Evolutionary conservation across 2,797 vertebrate genomes (phyloP).

Genomic region (Schizothorax lantsangensis): DNA sequence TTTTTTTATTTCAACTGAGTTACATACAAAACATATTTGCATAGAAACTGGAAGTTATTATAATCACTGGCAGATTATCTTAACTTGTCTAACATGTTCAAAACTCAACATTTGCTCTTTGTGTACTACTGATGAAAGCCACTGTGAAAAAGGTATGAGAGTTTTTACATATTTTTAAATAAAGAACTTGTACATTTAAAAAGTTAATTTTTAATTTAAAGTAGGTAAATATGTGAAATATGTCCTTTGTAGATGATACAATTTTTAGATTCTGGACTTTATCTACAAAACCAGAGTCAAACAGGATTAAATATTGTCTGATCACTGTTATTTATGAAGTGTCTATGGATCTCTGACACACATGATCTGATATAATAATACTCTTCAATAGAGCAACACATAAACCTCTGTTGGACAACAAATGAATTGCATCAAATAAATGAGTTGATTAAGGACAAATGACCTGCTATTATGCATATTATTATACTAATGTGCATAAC

Average conservation of each 20-base stretch:
- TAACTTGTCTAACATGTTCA: background rate
- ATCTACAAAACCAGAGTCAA: background rate
- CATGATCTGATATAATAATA: background rate
- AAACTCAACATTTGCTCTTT: background rate
- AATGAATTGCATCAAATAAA: background rate
- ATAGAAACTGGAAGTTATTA: slow-evolving; percentile 2
- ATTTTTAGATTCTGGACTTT: background rate
- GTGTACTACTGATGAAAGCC: background rate
- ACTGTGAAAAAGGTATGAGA: background rate
- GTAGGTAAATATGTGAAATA: background rate
- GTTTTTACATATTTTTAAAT: background rate
- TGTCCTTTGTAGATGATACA: background rate
- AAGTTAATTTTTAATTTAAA: background rate
- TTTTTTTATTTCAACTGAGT: no score
- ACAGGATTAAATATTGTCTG: background rate
- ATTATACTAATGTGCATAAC: background rate
- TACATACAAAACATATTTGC: background rate
- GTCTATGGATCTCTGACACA: background rate
- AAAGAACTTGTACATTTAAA: background rate
- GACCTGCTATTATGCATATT: background rate
- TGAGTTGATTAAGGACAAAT: background rate
- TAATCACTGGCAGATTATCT: background rate
- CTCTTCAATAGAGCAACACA: background rate
- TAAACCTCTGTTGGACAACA: no score
- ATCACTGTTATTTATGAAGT: background rate